A percentile compares a stretch with the other conserved stretches of the same genome.
Conservation (phyloP, 2,113 vertebrate genomes). For the Pandion haliaetus region DNA sequence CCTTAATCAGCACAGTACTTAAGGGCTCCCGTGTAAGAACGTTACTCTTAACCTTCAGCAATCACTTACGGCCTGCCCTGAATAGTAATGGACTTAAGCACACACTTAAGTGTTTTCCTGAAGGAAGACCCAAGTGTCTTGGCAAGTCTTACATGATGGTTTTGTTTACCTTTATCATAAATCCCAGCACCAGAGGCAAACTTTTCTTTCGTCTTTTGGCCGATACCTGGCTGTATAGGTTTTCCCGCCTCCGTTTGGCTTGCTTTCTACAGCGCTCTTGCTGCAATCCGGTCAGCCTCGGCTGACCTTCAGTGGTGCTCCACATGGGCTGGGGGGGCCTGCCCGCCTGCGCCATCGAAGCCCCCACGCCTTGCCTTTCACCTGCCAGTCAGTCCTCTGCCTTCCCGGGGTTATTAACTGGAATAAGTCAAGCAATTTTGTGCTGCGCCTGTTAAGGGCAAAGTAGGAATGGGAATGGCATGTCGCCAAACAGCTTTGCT, state of each 20-base stretch:
- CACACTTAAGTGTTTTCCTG: slow-evolving; percentile 1
- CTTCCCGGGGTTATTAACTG: neutral
- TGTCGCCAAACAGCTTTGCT: neutral
- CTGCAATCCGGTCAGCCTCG: neutral
- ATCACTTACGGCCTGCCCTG: neutral
- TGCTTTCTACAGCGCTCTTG: neutral
- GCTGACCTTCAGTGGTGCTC: neutral
- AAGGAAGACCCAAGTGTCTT: neutral
- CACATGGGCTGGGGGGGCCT: neutral
- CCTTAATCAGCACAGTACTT: neutral
- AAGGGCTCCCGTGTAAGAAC: neutral
- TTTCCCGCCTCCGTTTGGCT: neutral
- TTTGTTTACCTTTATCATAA: neutral
- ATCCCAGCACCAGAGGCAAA: neutral
- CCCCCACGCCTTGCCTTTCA: slow-evolving; percentile 17
- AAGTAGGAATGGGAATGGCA: neutral
- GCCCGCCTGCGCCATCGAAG: neutral
- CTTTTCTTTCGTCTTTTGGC: slow-evolving; percentile 2
- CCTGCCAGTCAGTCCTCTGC: neutral
- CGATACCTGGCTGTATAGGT: neutral
- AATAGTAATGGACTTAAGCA: slow-evolving; percentile 23
- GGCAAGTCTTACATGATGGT: neutral
- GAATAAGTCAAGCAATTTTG: neutral
- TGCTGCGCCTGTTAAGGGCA: neutral
- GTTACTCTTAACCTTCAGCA: neutral